phyloP scores from a whole-genome alignment of 2,888 invertebrate genomes.

The Diaphora mendica region DNA sequence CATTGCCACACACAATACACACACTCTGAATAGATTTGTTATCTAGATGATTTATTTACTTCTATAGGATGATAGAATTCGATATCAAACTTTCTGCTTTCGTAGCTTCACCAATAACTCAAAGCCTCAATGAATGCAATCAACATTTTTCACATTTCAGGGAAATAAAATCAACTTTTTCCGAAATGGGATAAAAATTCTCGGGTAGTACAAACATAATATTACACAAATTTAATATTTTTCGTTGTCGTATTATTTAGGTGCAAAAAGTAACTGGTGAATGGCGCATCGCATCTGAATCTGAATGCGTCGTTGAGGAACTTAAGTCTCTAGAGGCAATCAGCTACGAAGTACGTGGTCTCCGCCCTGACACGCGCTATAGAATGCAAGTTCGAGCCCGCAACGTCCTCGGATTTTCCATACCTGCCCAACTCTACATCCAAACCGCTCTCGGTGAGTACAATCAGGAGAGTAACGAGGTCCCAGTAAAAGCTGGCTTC shows the following conservation, averaged over 20 bases:
- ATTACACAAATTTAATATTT: neutral
- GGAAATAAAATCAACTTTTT: neutral
- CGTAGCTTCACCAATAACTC: slow-evolving; percentile 14
- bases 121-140: slow-evolving; percentile 6
- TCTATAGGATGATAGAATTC: slow-evolving; percentile 24
- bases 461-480: slow-evolving; percentile 80
- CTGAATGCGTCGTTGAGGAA: slow-evolving; percentile 87
- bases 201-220: neutral
- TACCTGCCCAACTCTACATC: slow-evolving; percentile 91
- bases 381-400: slow-evolving; percentile 94
- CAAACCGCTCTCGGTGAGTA: slow-evolving; percentile 96
- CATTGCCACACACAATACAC: slow-evolving; percentile 39
- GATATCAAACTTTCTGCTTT: slow-evolving; percentile 36
- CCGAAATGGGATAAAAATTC: neutral
- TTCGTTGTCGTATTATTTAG: slow-evolving; percentile 68
- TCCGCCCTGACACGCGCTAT: slow-evolving; percentile 93
- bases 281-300: slow-evolving; percentile 86
- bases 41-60: slow-evolving; percentile 74
- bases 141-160: neutral
- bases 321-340: slow-evolving; percentile 88
- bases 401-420: slow-evolving; percentile 94
- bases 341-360: slow-evolving; percentile 88
- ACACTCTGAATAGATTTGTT: slow-evolving; percentile 45
- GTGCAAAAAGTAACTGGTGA: slow-evolving; percentile 89
- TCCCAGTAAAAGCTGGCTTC: slow-evolving; percentile 80